Percentiles rank a stretch among this genome's conserved stretches.
Evolutionary conservation across 2,797 vertebrate genomes (phyloP).

Genomic region (Streptopelia turtur): DNA sequence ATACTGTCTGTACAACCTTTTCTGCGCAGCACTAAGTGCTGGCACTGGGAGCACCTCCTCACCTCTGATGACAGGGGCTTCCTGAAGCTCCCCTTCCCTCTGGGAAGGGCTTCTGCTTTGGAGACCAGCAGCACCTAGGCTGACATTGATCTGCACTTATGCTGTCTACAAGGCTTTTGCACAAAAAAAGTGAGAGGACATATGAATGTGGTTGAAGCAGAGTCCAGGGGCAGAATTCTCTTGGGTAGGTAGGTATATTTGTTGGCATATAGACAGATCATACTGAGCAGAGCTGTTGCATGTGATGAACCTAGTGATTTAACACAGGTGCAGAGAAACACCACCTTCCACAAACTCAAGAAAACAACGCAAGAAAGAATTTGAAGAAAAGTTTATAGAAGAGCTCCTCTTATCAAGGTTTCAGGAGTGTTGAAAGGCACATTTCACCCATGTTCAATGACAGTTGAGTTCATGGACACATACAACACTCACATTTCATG

Average conservation of each 20-base stretch:
- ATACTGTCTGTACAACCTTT: too few species aligned
- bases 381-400: conserved; percentile 66
- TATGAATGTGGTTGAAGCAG: not conserved
- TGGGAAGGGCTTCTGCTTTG: not conserved
- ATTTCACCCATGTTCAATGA: conserved; percentile 40
- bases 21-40: fast-evolving
- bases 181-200: not conserved
- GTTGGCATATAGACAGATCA: fast-evolving
- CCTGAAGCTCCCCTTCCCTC: not conserved
- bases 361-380: not conserved
- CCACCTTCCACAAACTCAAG: not conserved
- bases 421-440: conserved; percentile 55
- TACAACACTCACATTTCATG: not conserved
- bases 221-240: not conserved
- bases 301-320: not conserved
- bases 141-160: not conserved
- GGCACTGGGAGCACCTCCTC: fast-evolving
- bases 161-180: not conserved
- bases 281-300: not conserved
- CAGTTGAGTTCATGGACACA: not conserved
- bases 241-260: not conserved
- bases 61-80: fast-evolving
- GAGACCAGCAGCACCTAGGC: not conserved
- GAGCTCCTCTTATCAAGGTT: conserved; percentile 32
- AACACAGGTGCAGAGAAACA: not conserved